These are phyloP conservation scores for Cheilosia vernalis DNA, from an alignment of 2,888 invertebrate species.

Conservation along the genomic window DNA sequence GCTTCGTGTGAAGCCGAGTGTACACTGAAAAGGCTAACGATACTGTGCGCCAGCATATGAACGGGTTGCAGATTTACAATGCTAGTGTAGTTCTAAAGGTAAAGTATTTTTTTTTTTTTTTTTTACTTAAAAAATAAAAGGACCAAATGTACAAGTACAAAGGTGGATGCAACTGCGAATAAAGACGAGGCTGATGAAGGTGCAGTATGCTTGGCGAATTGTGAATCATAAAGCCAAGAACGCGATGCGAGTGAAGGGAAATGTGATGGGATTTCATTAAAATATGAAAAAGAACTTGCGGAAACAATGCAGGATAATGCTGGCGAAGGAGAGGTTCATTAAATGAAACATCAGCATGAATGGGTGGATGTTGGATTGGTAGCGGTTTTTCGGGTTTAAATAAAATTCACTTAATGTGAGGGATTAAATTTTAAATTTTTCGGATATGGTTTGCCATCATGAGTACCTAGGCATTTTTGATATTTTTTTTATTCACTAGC, in stretches of 20 bases:
- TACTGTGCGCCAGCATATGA: slow-evolving; percentile 9
- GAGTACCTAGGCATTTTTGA: no score
- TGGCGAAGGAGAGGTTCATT: no score
- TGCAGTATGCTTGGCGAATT: slow-evolving; percentile 39
- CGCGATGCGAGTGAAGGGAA: slow-evolving; percentile 24
- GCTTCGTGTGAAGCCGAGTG: slow-evolving; percentile 28
- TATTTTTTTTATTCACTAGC: no score
- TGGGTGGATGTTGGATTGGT: background rate
- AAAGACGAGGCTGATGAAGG: slow-evolving; percentile 5
- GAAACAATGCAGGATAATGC: background rate
- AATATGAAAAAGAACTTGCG: slow-evolving; percentile 29
- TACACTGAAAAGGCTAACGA: slow-evolving; percentile 39
- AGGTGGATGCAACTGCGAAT: slow-evolving; percentile 53
- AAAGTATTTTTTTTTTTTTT: background rate
- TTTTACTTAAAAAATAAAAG: background rate
- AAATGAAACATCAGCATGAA: no score
- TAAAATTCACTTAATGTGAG: no score
- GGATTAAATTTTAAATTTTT: no score
- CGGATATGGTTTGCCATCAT: no score
- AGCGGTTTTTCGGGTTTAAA: no score
- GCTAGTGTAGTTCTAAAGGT: slow-evolving; percentile 27
- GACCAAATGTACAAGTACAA: slow-evolving; percentile 11
- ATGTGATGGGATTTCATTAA: slow-evolving; percentile 45
- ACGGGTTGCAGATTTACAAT: slow-evolving; percentile 29
- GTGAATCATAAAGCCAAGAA: slow-evolving; percentile 61